Percentiles rank a stretch among this genome's conserved stretches.
Conservation (phyloP, 2,113 vertebrate species). For the Mormoops blainvillei region DNA sequence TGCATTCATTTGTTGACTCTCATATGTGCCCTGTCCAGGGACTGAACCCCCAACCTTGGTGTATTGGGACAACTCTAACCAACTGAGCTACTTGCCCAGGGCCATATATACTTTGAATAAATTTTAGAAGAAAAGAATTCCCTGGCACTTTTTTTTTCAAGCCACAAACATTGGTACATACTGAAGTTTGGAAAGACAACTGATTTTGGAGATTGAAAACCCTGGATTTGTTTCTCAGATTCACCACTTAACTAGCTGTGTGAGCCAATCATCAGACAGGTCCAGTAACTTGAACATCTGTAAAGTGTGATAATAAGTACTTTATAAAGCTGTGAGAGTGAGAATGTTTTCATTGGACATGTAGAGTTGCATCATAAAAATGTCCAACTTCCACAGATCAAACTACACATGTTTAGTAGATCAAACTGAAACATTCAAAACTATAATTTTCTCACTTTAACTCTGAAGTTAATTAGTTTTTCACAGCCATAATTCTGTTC, state of each 20-base stretch:
- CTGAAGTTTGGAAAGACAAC: not conserved
- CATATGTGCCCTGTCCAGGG: no score
- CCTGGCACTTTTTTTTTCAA: not conserved
- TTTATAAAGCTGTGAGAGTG: not conserved
- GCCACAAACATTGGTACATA: not conserved
- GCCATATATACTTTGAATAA: not conserved
- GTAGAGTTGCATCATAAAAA: not conserved
- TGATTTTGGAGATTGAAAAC: not conserved
- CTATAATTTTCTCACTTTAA: not conserved
- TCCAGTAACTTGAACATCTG: not conserved
- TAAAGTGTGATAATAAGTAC: not conserved
- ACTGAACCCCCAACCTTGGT: no score
- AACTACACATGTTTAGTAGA: not conserved
- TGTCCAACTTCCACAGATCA: not conserved
- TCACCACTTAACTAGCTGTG: not conserved
- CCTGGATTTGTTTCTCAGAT: not conserved
- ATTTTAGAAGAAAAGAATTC: not conserved
- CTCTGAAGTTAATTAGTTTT: not conserved
- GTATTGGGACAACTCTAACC: no score
- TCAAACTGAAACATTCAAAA: not conserved
- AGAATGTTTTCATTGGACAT: not conserved
- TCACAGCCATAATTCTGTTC: not conserved
- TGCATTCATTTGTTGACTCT: no score
- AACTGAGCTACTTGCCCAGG: no score
- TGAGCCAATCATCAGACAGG: not conserved